Evolutionary conservation across 2,797 vertebrate genomes (phyloP), one percentile per base, ranked within the genome.

Genomic region (Morelia viridis): DNA sequence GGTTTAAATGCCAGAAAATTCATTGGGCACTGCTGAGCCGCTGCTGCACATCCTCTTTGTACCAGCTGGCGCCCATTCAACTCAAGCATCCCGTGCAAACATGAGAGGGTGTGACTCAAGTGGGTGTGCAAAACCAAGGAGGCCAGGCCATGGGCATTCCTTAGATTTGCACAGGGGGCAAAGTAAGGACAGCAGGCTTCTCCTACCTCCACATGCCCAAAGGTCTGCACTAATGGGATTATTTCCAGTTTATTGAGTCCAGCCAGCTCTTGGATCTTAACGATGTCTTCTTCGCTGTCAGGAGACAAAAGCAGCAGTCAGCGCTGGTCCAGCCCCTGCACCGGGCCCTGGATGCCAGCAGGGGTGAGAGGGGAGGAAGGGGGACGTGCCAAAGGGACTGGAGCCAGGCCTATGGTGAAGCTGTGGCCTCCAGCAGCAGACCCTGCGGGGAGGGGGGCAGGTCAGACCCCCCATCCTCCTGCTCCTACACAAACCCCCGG

Each of bases 211-310:
- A 98, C 95, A 0, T 98, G 98, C 60, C 98, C 98, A 6, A 98
- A 98, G 58, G 97, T 98, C 94, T 98, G 98, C 90, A 98, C 97
- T 91, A 98, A 94, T 0, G 98, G 98, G 89, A 98, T 96, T 93
- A 98, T 94, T 91, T 98, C 97, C 90, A 98, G 96, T 12, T 97
- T 96, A 94, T 97, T 96, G 0, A 95, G 95, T 64, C 96, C 94
- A 0, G 98, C 98, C 94, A 98, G 89, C 28, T 94, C 95, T 92
- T 96, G 97, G 80, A 98, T 97, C 88, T 90, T 94, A 64, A 96
- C 94, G 0, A 98, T 89, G 90, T 98, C 98, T 35, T 97, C 96
- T 71, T 95, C 95, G 0, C 98, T 98, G 96, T 65, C 87, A 19
- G 71, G 60, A 83, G n/a, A 64, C 91, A 93, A 90, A 91, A 61